Percentiles rank a stretch among this genome's conserved stretches.
phyloP scores from a whole-genome alignment of 2,888 invertebrate species.

The Eupithecia exiguata region DNA sequence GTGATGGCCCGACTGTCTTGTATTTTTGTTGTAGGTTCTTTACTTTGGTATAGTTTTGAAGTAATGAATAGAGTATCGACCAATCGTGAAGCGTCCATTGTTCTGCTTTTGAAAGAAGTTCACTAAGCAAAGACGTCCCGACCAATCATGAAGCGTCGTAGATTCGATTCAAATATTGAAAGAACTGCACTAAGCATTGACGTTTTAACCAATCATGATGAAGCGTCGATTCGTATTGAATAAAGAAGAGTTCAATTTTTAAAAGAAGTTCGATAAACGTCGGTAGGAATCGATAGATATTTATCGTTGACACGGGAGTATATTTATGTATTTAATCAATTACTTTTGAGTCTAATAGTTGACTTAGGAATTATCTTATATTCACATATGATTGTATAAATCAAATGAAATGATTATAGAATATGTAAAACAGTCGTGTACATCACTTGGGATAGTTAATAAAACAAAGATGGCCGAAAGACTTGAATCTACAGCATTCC shows the following conservation, averaged over 20 bases:
- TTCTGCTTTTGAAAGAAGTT: background rate
- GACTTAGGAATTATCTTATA: background rate
- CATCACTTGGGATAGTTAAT: slow-evolving; percentile 30
- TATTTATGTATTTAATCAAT: background rate
- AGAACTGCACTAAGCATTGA: background rate
- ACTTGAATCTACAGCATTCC: slow-evolving; percentile 55
- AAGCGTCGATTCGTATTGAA: background rate
- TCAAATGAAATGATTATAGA: background rate
- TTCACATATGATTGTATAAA: background rate
- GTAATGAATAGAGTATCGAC: background rate
- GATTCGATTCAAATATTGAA: background rate
- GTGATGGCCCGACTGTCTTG: slow-evolving; percentile 31
- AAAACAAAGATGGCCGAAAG: slow-evolving; percentile 34
- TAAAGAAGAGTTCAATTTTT: background rate
- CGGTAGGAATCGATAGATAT: background rate
- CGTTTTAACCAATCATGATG: background rate
- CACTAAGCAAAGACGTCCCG: too few relatives aligned
- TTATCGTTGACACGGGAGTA: background rate
- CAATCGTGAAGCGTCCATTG: background rate
- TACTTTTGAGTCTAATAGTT: background rate
- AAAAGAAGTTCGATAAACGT: background rate
- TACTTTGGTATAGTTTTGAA: slow-evolving; percentile 1
- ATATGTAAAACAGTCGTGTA: slow-evolving; percentile 22
- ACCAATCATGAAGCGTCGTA: too few relatives aligned
- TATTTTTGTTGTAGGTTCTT: slow-evolving; percentile 7